Evolutionary conservation across 2,888 invertebrate genomes (phyloP).

Genomic region (Oscheius myriophilus): DNA sequence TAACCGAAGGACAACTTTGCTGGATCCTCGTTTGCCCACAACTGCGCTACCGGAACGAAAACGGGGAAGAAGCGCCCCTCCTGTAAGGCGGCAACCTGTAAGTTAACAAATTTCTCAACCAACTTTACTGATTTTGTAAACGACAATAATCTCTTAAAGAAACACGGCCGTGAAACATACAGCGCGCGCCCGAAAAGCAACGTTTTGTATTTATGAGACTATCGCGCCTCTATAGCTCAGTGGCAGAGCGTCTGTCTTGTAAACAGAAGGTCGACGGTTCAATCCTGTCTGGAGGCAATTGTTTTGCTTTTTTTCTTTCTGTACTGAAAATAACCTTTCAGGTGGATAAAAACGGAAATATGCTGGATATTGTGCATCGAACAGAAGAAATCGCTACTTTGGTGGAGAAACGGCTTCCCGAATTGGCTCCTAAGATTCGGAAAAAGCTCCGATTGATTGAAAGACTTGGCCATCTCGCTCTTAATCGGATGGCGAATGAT

Average conservation of each 20-base stretch:
- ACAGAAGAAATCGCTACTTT: slow-evolving; percentile 60
- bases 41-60: slow-evolving; percentile 32
- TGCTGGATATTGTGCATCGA: slow-evolving; percentile 49
- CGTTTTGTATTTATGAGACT: background rate
- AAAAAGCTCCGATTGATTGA: slow-evolving; percentile 52
- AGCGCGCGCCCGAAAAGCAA: too few species aligned
- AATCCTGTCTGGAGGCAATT: background rate
- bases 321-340: slow-evolving; percentile 18
- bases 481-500: slow-evolving; percentile 88
- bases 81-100: slow-evolving; percentile 32
- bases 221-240: slow-evolving; percentile 37
- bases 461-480: slow-evolving; percentile 77
- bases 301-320: background rate
- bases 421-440: slow-evolving; percentile 48
- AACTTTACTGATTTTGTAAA: too few species aligned
- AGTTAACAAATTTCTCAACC: background rate
- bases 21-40: slow-evolving; percentile 91
- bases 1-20: slow-evolving; percentile 90
- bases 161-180: background rate
- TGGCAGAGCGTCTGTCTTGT: slow-evolving; percentile 55
- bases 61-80: slow-evolving; percentile 63
- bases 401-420: slow-evolving; percentile 48
- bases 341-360: slow-evolving; percentile 57
- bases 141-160: slow-evolving; percentile 9
- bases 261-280: slow-evolving; percentile 42